Evolutionary conservation across 2,888 invertebrate species (phyloP).

Genomic region (Urechis unicinctus): DNA sequence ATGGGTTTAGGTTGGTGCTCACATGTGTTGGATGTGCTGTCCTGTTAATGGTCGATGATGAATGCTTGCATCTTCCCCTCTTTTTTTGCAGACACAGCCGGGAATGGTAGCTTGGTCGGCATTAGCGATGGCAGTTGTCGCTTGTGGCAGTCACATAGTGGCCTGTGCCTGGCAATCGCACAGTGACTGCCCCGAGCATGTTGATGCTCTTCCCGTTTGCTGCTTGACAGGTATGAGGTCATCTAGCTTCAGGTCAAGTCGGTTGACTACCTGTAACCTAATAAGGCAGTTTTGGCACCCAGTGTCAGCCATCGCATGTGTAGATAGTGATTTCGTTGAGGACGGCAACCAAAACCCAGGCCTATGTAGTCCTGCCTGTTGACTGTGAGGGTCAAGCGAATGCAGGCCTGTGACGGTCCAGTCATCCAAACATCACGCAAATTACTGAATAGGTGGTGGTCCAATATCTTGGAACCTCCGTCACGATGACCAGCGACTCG

Average conservation of each 20-base stretch:
- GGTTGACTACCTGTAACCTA: slow-evolving; percentile 18
- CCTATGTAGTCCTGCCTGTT: slow-evolving; percentile 13
- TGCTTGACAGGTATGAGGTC: slow-evolving; percentile 29
- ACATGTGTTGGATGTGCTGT: too few species aligned
- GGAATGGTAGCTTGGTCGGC: slow-evolving; percentile 12
- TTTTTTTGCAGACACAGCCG: slow-evolving; percentile 10
- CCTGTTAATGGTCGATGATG: too few species aligned
- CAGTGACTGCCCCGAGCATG: slow-evolving; percentile 26
- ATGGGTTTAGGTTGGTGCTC: slow-evolving; percentile 12
- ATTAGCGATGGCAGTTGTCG: slow-evolving; percentile 7
- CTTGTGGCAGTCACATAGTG: background rate
- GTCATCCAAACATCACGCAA: too few species aligned
- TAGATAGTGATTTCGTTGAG: too few species aligned
- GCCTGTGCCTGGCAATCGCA: slow-evolving; percentile 19
- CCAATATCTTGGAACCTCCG: too few species aligned
- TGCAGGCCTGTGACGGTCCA: slow-evolving; percentile 23
- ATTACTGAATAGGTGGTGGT: too few species aligned
- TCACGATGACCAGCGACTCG: too few species aligned
- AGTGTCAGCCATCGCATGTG: too few species aligned
- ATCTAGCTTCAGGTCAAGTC: slow-evolving; percentile 18
- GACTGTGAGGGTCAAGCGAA: slow-evolving; percentile 8
- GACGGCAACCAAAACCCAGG: slow-evolving; percentile 15
- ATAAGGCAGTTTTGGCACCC: too few species aligned
- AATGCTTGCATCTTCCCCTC: slow-evolving; percentile 5
- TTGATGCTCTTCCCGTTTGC: slow-evolving; percentile 25